Percentiles rank a stretch among this genome's conserved stretches.
Conservation (phyloP, 2,797 vertebrate genomes). For the Chloroceryle inda region DNA sequence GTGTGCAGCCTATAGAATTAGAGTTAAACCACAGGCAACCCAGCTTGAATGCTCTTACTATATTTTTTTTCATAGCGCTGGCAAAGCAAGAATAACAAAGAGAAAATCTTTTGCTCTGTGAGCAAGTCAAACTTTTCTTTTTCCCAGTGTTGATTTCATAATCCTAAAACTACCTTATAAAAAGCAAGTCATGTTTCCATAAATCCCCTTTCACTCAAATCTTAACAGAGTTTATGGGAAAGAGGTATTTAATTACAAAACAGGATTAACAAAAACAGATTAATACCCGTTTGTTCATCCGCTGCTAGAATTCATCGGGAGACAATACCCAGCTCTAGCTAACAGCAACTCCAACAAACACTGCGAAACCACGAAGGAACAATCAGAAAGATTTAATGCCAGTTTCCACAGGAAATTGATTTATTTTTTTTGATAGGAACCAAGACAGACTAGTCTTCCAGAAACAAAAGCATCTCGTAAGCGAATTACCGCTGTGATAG, state of each 20-base stretch:
- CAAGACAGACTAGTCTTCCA: neutral
- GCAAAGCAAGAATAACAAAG: slow-evolving; percentile 83
- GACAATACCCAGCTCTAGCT: slow-evolving; percentile 7
- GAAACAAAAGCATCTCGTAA: slow-evolving; percentile 47
- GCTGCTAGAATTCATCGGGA: slow-evolving; percentile 41
- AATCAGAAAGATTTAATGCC: slow-evolving; percentile 10
- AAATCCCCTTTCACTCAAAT: slow-evolving; percentile 73
- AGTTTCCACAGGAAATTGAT: slow-evolving; percentile 63
- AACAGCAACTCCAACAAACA: neutral
- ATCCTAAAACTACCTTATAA: slow-evolving; percentile 71
- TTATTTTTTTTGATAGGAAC: slow-evolving; percentile 45
- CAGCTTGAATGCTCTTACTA: slow-evolving; percentile 86
- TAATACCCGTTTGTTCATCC: slow-evolving; percentile 62
- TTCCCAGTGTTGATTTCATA: slow-evolving; percentile 80
- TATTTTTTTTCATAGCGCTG: slow-evolving; percentile 72
- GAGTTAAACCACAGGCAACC: slow-evolving; percentile 85
- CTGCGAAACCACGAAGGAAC: neutral
- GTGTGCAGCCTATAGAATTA: slow-evolving; percentile 86
- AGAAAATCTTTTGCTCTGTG: slow-evolving; percentile 79
- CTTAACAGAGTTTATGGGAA: slow-evolving; percentile 65
- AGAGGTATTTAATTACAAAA: slow-evolving; percentile 75
- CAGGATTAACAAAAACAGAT: slow-evolving; percentile 73
- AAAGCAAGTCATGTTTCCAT: slow-evolving; percentile 66
- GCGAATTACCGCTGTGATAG: slow-evolving; percentile 27
- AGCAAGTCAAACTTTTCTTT: slow-evolving; percentile 83